Evolutionary conservation across 2,888 invertebrate species (phyloP), one percentile per base, ranked within the genome.

Genomic region (Dynastes tityus): DNA sequence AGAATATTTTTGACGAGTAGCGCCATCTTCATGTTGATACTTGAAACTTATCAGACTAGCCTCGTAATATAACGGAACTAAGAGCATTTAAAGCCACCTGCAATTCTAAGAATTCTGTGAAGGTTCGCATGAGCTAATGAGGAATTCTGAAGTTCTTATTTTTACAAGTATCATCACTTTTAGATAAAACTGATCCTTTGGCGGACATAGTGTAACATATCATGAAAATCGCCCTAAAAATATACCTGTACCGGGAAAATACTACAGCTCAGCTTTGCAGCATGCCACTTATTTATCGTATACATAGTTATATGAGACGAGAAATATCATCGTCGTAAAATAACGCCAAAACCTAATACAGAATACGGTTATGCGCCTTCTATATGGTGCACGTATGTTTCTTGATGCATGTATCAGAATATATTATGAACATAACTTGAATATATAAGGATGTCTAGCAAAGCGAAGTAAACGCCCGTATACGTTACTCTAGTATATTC

Each of bases 401-500:
- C 67, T 67, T 45, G 67, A 29, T 49, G 49, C 37, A 65, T 65
- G 40, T 29, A 68, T 68, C 68, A 51, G 51, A 68, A 68, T 68
- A 68, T 22, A 68, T 68, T 27, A 51, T 51, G 51, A 51, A 51
- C 27, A 40, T 32, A 68, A 68, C 68, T 68, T 65, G 53, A 68
- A 68, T 68, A 49, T 68, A 51, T 9, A 13, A 53, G 13, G 27
- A 68, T 27, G 29, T 51, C 5, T 53, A 53, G 27, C 68, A 29
- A 29, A 13, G 27, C n/a, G 49, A 8, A 51, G 32, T 63, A 27
- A 8, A 61, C 22, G 27, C 8, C 16, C 27, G 9, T 8, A 32
- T 63, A 63, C 13, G 29, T 32, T 27, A 22, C 32, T 22, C 6
- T 9, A 22, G 27, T 63, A 63, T 29, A 27, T 32, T 11, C 22